Base-by-base conservation (phyloP, 2,113 vertebrate species). In the Siniperca chuatsi region DNA sequence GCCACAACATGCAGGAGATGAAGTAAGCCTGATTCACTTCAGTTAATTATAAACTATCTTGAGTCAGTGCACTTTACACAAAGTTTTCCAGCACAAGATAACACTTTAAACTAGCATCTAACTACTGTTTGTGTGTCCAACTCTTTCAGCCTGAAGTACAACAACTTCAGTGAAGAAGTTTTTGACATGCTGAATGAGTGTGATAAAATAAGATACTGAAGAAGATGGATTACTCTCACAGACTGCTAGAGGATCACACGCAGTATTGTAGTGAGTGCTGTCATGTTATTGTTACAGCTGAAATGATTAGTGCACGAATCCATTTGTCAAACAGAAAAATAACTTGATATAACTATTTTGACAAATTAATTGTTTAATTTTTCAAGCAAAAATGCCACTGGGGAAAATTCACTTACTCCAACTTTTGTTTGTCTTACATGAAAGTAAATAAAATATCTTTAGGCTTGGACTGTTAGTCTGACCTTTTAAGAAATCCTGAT, bases 131-230 rank as follows among this genome's bases (percentile, higher is more conserved):
- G 72, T 82, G 25, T 68, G 18, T 79, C 37, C 2, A 35, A 82
- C 11, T 78, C 61, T 90, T 89, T 85, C 81, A 96, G 95, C 83
- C 70, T 96, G 55, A 81, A 61, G 85, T 95, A 95, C 79, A 96
- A 95, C 60, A 81, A 95, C 75, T 86, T 95, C 81, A 85, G 90
- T n/a, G 95, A 96, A 8, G 93, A 95, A 0, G 82, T 88, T 21
- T 94, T 95, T 21, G 55, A 93, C 15, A 35, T 95, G 64, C 58
- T 95, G 79, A 68, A 92, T 0, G 40, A 46, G 54, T 95, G 92
- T 68, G 67, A 66, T 0, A 95, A 82, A 33, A 94, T 95, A 42
- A 84, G 10, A 67, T 96, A 92, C 88, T 94, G 67, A 94, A 78
- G 75, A 85, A 18, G n/a, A 15, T 3, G 0, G n/a, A 66, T 16